Evolutionary conservation across 2,888 invertebrate species (phyloP), one percentile per base, ranked within the genome.

Genomic region (Emesis furor): DNA sequence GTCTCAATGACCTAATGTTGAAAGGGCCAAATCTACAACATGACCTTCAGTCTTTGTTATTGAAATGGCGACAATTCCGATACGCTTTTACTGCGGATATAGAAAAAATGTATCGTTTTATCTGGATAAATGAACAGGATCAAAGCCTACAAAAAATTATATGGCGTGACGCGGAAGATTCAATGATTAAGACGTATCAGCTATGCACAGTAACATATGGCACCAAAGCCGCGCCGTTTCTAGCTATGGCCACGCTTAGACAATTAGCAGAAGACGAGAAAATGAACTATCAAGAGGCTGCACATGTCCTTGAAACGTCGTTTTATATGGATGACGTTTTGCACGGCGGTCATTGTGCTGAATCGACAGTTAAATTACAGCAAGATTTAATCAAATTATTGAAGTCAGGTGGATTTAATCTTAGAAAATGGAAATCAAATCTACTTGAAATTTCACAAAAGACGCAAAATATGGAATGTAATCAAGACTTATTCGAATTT

Each of bases 361-460:
- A 55, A 55, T 55, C 17, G 5, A 17, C 55, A 7, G 6, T 55
- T 6, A 17, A 55, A 55, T 55, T 55, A 3, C 55, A 55, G 17
- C 55, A 71, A 24, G 67, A 65, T 1, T 37, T 35, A 24, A 76
- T 32, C 2, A 4, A 46, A 24, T 32, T 76, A 42, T 35, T 76
- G 7, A 68, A 68, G 30, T 68, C 35, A 46, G 76, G 76, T 12
- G 68, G 76, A 37, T 76, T 71, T 51, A 75, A 75, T 17, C 71
- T 71, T 1, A 30, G 72, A 51, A 75, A 76, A 42, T 75, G 72
- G 75, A 65, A n/a, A 35, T 75, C 67, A 10, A 78, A 72, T 46
- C 1, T 24, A 17, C n/a, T 35, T 3, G 39, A 39, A 55, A 12
- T 35, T 3, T 59, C 59, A 5, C 30, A 75, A 75, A 72, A 24